These are phyloP conservation scores for Pegoplata infirma DNA, from an alignment of 2,888 invertebrate genomes.

Conservation along the genomic window DNA sequence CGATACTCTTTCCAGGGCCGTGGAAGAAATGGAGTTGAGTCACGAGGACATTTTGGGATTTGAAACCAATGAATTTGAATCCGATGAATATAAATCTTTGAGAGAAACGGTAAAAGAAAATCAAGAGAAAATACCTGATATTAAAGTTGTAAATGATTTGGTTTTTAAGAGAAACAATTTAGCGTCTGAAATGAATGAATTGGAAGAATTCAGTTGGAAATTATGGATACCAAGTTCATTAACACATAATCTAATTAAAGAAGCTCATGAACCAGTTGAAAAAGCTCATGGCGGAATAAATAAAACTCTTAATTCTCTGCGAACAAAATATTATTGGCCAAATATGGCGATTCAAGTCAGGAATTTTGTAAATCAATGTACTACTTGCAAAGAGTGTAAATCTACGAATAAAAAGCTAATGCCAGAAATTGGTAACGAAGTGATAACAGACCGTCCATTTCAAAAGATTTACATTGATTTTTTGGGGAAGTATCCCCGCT, in stretches of 20 bases:
- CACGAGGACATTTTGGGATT: conserved; percentile 12
- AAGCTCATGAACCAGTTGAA: conserved; percentile 13
- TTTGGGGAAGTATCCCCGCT: too few species aligned
- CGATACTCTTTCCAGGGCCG: not conserved
- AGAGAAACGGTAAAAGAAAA: conserved; percentile 10
- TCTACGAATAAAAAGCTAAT: not conserved
- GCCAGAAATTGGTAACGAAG: not conserved
- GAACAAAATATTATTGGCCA: conserved; percentile 22
- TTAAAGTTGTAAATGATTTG: conserved; percentile 4
- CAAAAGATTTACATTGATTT: too few species aligned
- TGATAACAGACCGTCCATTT: too few species aligned
- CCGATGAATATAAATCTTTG: conserved; percentile 3
- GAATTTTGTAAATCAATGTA: not conserved
- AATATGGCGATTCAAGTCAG: conserved; percentile 7
- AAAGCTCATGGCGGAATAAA: conserved; percentile 13
- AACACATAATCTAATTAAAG: not conserved
- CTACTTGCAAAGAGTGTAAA: not conserved
- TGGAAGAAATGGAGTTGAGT: not conserved
- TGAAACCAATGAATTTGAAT: conserved; percentile 14
- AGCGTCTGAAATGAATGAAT: not conserved
- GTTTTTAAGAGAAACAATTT: conserved; percentile 6
- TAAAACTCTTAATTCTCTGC: conserved; percentile 21
- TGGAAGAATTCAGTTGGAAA: conserved; percentile 20
- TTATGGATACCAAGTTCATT: conserved; percentile 34
- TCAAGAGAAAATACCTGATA: conserved; percentile 11